A percentile compares a stretch with the other conserved stretches of the same genome.
Conservation (phyloP, 2,888 invertebrate genomes). For the Trichogramma evanescens region DNA sequence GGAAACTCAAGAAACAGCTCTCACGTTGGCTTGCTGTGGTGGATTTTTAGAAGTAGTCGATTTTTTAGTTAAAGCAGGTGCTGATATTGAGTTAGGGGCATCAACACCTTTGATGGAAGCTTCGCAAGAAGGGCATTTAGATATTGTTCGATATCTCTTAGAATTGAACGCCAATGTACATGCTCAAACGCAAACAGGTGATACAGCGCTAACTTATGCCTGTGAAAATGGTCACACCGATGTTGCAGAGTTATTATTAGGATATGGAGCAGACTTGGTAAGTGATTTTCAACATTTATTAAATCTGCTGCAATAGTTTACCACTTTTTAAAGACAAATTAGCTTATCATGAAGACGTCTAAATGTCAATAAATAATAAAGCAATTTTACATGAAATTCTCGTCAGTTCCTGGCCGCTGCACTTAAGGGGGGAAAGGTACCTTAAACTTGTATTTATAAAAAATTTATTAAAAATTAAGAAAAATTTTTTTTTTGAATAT, state of each 20-base stretch:
- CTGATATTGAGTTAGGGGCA: slow-evolving; percentile 88
- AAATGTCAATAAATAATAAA: too few relatives aligned
- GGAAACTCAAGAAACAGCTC: slow-evolving; percentile 94
- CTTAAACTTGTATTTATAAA: too few relatives aligned
- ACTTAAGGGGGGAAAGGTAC: too few relatives aligned
- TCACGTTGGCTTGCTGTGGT: slow-evolving; percentile 89
- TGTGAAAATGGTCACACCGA: slow-evolving; percentile 99
- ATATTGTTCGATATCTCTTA: slow-evolving; percentile 81
- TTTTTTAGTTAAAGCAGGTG: slow-evolving; percentile 90
- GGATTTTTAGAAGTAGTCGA: slow-evolving; percentile 94
- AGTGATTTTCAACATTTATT: slow-evolving; percentile 25
- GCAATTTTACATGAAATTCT: too few relatives aligned
- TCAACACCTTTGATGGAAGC: slow-evolving; percentile 99
- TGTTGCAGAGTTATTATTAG: slow-evolving; percentile 86
- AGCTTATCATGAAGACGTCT: too few relatives aligned
- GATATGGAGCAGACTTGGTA: slow-evolving; percentile 81
- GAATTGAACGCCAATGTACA: slow-evolving; percentile 84
- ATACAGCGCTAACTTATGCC: slow-evolving; percentile 94
- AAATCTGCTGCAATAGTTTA: neutral
- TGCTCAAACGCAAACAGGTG: slow-evolving; percentile 90
- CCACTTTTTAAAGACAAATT: too few relatives aligned
- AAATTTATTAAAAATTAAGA: too few relatives aligned
- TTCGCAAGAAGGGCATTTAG: slow-evolving; percentile 93
- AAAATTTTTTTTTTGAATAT: too few relatives aligned
- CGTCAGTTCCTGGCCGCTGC: too few relatives aligned